These are phyloP conservation scores for Sinocyclocheilus grahami DNA, from an alignment of 2,113 vertebrate species.

Conservation along the genomic window DNA sequence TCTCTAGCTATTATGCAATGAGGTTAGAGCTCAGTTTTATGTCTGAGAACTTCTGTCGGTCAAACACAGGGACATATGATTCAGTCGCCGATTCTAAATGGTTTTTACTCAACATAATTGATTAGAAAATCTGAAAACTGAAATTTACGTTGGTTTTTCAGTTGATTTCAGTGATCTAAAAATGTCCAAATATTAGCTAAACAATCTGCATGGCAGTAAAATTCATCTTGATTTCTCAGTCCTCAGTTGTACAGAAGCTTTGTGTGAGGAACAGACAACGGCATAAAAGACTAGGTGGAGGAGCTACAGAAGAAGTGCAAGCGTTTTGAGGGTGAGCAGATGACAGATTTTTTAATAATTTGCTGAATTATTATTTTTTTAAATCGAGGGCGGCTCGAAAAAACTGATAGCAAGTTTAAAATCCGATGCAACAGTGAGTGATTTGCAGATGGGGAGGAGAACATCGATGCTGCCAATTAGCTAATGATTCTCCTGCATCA, in stretches of 20 bases:
- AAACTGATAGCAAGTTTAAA: background rate
- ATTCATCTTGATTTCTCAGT: background rate
- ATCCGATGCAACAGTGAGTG: background rate
- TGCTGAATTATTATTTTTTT: background rate
- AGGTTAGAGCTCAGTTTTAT: background rate
- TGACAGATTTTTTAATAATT: background rate
- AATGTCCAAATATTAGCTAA: background rate
- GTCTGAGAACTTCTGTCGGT: background rate
- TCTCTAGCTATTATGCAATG: background rate
- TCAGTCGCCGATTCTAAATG: background rate
- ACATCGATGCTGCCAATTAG: conserved; percentile 20
- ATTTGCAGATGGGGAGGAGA: background rate
- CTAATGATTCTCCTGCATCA: conserved; percentile 34
- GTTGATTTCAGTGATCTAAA: background rate
- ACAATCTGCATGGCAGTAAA: background rate
- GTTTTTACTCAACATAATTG: background rate
- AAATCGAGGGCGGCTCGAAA: background rate
- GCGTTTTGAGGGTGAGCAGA: background rate
- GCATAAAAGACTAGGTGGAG: background rate
- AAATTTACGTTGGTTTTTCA: too few species aligned
- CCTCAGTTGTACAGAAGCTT: background rate
- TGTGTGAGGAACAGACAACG: background rate
- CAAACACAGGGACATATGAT: background rate
- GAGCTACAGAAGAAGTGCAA: background rate
- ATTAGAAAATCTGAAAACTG: background rate